These are phyloP conservation scores for Erythrolamprus reginae DNA, from an alignment of 2,113 vertebrate genomes.

Conservation along the genomic window DNA sequence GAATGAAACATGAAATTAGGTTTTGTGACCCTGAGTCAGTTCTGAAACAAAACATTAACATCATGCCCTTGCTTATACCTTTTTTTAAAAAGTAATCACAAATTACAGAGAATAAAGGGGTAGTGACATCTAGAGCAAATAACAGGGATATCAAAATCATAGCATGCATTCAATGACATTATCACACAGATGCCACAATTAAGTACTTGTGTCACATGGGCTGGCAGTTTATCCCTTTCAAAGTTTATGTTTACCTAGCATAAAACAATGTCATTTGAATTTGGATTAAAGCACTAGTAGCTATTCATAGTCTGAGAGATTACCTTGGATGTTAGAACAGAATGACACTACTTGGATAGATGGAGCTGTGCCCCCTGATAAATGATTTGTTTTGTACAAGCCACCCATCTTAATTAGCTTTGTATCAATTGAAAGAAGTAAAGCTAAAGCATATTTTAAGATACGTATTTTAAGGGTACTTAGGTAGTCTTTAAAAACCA, in stretches of 20 bases:
- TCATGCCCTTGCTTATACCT: neutral
- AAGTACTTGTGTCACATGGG: neutral
- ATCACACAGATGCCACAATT: neutral
- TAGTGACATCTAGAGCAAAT: neutral
- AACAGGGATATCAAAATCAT: neutral
- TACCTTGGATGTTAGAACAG: neutral
- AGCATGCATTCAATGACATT: neutral
- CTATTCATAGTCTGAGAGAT: neutral
- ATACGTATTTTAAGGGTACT: neutral
- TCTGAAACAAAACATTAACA: neutral
- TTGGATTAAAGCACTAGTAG: neutral
- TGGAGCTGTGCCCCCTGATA: neutral
- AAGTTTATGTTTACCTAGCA: neutral
- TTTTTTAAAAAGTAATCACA: neutral
- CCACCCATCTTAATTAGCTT: constrained; percentile 4
- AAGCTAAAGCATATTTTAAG: neutral
- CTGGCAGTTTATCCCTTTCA: neutral
- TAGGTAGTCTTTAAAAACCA: neutral
- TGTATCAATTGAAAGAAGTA: neutral
- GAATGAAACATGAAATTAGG: neutral
- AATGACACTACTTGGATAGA: neutral
- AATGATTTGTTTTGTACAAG: neutral
- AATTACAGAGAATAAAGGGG: neutral
- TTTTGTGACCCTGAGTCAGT: neutral
- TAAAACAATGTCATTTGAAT: neutral